Percentiles rank a stretch among this genome's conserved stretches.
Conservation (phyloP, 92 coral and sea anemone genomes). For the Zoanthus solanderi region DNA sequence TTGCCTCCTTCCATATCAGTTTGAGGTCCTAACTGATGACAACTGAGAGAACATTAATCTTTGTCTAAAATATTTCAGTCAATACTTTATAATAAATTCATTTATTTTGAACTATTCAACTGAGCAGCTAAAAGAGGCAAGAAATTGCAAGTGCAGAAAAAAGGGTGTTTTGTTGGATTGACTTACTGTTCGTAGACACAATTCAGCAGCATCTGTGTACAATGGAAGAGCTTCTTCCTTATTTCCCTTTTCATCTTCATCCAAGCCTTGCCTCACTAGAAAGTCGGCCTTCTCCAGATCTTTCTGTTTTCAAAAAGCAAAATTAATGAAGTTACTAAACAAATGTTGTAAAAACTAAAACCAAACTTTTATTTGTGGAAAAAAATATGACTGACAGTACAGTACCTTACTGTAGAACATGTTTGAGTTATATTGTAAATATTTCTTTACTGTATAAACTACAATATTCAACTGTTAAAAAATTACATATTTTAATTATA, state of each 20-base stretch:
- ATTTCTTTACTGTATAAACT: no score
- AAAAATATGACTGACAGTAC: no score
- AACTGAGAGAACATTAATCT: no score
- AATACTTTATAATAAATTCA: no score
- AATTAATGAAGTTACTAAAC: neutral
- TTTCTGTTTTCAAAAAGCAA: slow-evolving; percentile 53
- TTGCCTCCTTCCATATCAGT: no score
- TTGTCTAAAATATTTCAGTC: no score
- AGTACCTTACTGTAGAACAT: no score
- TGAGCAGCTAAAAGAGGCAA: no score
- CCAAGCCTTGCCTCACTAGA: slow-evolving; percentile 86
- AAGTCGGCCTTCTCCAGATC: slow-evolving; percentile 91
- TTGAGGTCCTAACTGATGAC: no score
- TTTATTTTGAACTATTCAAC: no score
- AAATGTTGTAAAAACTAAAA: neutral
- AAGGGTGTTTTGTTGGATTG: neutral
- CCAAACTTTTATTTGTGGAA: neutral
- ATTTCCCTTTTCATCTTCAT: slow-evolving; percentile 89
- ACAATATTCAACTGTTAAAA: neutral
- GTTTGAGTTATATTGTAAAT: no score
- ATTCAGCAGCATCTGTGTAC: slow-evolving; percentile 93
- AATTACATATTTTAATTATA: neutral
- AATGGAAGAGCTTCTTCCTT: slow-evolving; percentile 84
- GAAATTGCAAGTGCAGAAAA: no score
- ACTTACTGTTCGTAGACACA: slow-evolving; percentile 89